Base-by-base conservation (phyloP, 2,888 invertebrate genomes). In the Luperina nickerlii region DNA sequence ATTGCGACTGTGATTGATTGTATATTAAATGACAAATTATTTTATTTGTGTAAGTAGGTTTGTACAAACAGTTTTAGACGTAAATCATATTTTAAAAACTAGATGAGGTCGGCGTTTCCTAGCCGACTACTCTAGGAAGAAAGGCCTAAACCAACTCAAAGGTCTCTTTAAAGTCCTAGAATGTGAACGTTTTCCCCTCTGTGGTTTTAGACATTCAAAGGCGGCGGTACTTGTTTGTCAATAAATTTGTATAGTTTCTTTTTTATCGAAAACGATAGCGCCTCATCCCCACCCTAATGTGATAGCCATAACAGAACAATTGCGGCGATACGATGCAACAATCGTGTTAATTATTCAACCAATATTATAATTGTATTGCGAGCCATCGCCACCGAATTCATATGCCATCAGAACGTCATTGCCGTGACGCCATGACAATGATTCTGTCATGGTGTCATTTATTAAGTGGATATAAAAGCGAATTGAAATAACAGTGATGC, bases 291-390 rank as follows among this genome's bases (percentile, higher is more conserved):
- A 88, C 90, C 77, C 84, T 88, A 78, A 79, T 87, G 67, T 87
- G 74, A 90, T 90, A 79, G 83, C 81, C 77, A 89, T 88, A 87
- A 89, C 82, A 83, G 67, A 74, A 84, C 84, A 91, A 92, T 92
- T 90, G 92, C 82, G 91, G 91, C 89, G 76, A 90, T 90, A 91
- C 92, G 86, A 87, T 93, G 91, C 88, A 89, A 90, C 91, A 87
- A 92, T 92, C 89, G 78, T 83, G 92, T 94, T 93, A 94, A 94
- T 94, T 94, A 94, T 94, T 94, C 90, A 94, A 93, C 93, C 92
- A 86, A 93, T 93, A 89, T 85, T 88, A 87, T 89, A 89, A 90
- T 89, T 90, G 88, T 80, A 81, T 82, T 73, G 82, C 70, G 54
- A 68, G 68, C 72, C 86, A 84, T 85, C 73, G 67, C 79, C 66